Evolutionary conservation across 2,797 vertebrate genomes (phyloP), one percentile per base, ranked within the genome.

Genomic region (Babyrousa celebensis): DNA sequence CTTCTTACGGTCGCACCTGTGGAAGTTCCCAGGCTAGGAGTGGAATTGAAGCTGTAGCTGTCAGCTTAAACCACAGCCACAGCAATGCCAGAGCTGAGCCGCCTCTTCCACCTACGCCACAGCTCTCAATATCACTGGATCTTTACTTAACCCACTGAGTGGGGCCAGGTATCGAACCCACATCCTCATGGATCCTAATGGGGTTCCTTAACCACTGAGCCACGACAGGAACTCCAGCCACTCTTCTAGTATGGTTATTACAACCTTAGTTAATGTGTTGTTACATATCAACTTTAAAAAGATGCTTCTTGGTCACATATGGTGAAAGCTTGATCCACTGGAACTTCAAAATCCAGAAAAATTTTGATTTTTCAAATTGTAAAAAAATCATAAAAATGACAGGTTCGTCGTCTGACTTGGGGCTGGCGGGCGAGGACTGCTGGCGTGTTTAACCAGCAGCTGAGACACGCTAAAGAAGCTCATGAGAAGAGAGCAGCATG

Each of bases 251-350:
- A 20, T 43, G 16, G 27, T 65, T 48, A 40, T 14, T 93, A 25
- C 58, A 60, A 82, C 6, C 88, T 91, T 78, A 65, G 56, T 87
- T 85, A 82, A 32, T 25, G 70, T 72, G 12, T 65, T 85, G 18
- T 89, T 80, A 62, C 23, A 67, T 1, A 40, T 62, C 12, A 63
- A 36, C n/a, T 62, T 94, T 90, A 74, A 62, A 94, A 94, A 85
- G 43, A n/a, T 27, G 29, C 5, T 74, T 93, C 68, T 92, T 79
- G 40, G 7, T 87, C 54, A 68, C 5, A 16, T 52, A 25, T 23
- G 56, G 23, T 56, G 58, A 85, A 95, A 87, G 9, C 20, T 83
- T 72, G 29, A 54, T 91, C 60, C 70, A 58, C 3, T 77, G 1
- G 36, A 80, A 84, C 11, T 75, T 93, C 10, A 89, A 94, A 86